Conservation (phyloP, 2,797 vertebrate species). For the Cynodonichthys magdalenae region DNA sequence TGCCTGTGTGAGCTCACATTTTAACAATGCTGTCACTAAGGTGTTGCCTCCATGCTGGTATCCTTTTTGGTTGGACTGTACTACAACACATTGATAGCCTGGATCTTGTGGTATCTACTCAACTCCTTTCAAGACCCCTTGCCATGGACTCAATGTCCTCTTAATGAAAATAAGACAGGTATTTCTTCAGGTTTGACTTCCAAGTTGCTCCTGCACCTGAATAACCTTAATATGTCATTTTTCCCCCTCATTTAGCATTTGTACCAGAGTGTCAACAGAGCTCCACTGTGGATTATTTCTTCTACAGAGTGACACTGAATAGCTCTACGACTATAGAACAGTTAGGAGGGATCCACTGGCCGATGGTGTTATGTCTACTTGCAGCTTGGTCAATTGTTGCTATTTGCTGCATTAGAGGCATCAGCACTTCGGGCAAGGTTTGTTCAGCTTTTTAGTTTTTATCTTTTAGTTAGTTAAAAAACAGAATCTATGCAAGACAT, state of each 20-base stretch:
- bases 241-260: conserved; percentile 63
- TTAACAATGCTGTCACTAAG: conserved; percentile 32
- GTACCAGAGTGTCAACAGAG: conserved; percentile 86
- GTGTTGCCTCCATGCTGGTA: conserved; percentile 88
- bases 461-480: neutral
- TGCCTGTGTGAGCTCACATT: no score
- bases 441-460: neutral
- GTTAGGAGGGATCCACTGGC: conserved; percentile 88
- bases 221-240: conserved; percentile 15
- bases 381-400: conserved; percentile 82
- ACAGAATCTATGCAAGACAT: no score
- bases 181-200: conserved; percentile 10
- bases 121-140: conserved; percentile 95
- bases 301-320: conserved; percentile 90
- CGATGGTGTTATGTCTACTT: conserved; percentile 84
- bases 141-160: conserved; percentile 88
- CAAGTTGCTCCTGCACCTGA: no score
- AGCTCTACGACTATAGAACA: conserved; percentile 80
- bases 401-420: conserved; percentile 87
- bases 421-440: conserved; percentile 95
- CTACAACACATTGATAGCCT: conserved; percentile 94
- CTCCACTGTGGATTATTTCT: conserved; percentile 91
- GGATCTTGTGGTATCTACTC: conserved; percentile 96
- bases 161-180: conserved; percentile 85
- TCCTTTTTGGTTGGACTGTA: conserved; percentile 90